These are phyloP conservation scores for Microplitis demolitor DNA, from an alignment of 1,140 invertebrate genomes.

Conservation along the genomic window DNA sequence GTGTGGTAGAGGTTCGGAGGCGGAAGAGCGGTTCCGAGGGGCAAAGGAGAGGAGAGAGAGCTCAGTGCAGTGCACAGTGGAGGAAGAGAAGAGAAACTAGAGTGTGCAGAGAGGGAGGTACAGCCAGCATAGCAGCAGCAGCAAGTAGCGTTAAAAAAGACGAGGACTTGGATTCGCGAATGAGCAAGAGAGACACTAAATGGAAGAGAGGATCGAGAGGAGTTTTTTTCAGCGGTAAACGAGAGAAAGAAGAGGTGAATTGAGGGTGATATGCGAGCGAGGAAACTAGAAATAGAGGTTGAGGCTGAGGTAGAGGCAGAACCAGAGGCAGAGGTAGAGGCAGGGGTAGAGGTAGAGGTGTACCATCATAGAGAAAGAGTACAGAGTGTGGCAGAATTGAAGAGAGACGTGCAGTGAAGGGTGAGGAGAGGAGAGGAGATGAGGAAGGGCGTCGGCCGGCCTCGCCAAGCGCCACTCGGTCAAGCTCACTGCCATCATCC, in stretches of 20 bases:
- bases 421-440: slow-evolving; percentile 1
- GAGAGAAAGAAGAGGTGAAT: neutral
- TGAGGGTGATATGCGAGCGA: too few relatives aligned
- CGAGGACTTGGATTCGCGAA: neutral
- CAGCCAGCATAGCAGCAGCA: slow-evolving; percentile 15
- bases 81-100: neutral
- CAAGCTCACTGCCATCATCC: slow-evolving; percentile 54
- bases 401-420: neutral
- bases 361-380: neutral
- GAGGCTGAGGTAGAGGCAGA: neutral
- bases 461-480: slow-evolving; percentile 55
- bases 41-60: slow-evolving; percentile 4
- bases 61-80: neutral
- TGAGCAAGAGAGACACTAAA: neutral
- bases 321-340: neutral
- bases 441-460: slow-evolving; percentile 52
- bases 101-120: neutral
- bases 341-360: neutral
- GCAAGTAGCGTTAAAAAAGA: slow-evolving; percentile 27
- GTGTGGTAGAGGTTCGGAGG: slow-evolving; percentile 29
- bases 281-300: neutral
- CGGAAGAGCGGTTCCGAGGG: neutral
- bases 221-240: neutral
- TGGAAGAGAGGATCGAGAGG: neutral
- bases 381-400: neutral